A percentile compares a stretch with the other conserved stretches of the same genome.
Conservation (phyloP, 2,888 invertebrate species). For the Lingula anatina region DNA sequence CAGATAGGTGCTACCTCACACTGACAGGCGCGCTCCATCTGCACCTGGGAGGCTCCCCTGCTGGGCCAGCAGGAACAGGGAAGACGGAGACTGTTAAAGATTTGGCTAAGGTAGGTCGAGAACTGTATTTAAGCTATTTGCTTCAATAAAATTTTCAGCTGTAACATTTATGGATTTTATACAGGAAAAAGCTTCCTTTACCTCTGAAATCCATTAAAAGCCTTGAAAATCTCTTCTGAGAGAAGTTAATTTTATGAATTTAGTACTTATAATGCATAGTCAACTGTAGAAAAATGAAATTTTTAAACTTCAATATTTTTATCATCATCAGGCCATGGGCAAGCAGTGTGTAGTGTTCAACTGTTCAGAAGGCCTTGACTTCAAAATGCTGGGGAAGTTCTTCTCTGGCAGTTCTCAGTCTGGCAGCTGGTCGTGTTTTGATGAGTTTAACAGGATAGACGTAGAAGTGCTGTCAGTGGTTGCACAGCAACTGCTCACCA, state of each 20-base stretch:
- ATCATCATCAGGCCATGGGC: constrained; percentile 40
- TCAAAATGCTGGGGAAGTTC: constrained; percentile 51
- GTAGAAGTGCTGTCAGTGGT: constrained; percentile 51
- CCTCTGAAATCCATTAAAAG: too few species aligned
- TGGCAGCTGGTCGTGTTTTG: constrained; percentile 52
- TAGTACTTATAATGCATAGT: too few species aligned
- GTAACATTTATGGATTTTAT: too few species aligned
- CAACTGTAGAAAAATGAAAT: too few species aligned
- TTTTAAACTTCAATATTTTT: too few species aligned
- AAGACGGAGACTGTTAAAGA: constrained; percentile 53
- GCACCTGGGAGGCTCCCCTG: constrained; percentile 50
- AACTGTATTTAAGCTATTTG: constrained; percentile 22
- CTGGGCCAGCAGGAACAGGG: constrained; percentile 52
- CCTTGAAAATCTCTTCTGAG: too few species aligned
- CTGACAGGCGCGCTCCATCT: constrained; percentile 49
- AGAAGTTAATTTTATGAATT: too few species aligned
- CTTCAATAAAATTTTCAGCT: neutral
- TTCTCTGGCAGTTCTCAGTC: constrained; percentile 52
- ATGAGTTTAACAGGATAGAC: constrained; percentile 52
- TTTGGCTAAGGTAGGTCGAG: constrained; percentile 46
- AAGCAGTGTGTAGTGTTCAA: constrained; percentile 53
- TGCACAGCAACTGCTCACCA: constrained; percentile 50
- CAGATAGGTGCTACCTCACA: constrained; percentile 49
- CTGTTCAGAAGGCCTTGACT: constrained; percentile 51
- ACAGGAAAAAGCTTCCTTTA: neutral